Percentiles rank a stretch among this genome's conserved stretches.
These are phyloP conservation scores for Emmelina monodactyla DNA, from an alignment of 2,888 invertebrate species.

Conservation along the genomic window DNA sequence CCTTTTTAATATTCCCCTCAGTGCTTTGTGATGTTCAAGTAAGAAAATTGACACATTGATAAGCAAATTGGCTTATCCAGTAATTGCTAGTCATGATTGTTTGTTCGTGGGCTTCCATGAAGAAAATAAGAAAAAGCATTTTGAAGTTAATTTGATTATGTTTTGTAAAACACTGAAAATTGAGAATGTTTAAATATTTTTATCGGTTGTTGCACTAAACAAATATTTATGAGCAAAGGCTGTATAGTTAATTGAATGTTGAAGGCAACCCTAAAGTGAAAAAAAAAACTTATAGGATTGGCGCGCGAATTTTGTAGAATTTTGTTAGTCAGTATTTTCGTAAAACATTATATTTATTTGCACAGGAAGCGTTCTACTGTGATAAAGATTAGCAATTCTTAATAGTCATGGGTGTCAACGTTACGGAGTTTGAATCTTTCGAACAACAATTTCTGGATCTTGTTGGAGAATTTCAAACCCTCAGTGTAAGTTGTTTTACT, in stretches of 20 bases:
- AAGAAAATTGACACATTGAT: too few species aligned
- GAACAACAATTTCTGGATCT: conserved; percentile 45
- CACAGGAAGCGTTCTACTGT: too few species aligned
- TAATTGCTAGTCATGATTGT: too few species aligned
- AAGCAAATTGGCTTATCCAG: too few species aligned
- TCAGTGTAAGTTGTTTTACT: conserved; percentile 42
- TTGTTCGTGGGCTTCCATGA: too few species aligned
- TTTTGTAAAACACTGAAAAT: conserved; percentile 44
- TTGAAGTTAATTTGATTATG: too few species aligned
- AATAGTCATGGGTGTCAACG: conserved; percentile 18
- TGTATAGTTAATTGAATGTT: too few species aligned
- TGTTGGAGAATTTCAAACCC: conserved; percentile 37
- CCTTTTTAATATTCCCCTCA: conserved; percentile 61
- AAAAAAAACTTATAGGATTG: neutral
- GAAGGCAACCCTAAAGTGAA: too few species aligned
- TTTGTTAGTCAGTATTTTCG: too few species aligned
- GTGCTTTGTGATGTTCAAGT: conserved; percentile 25
- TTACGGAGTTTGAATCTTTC: conserved; percentile 38
- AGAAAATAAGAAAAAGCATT: too few species aligned
- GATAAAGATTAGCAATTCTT: neutral
- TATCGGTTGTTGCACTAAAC: neutral
- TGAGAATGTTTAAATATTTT: conserved; percentile 54
- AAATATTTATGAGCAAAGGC: neutral
- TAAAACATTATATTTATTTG: too few species aligned
- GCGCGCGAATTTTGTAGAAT: neutral